phyloP scores from a whole-genome alignment of 92 coral and sea anemone species.

The Parazoanthus atlanticus region DNA sequence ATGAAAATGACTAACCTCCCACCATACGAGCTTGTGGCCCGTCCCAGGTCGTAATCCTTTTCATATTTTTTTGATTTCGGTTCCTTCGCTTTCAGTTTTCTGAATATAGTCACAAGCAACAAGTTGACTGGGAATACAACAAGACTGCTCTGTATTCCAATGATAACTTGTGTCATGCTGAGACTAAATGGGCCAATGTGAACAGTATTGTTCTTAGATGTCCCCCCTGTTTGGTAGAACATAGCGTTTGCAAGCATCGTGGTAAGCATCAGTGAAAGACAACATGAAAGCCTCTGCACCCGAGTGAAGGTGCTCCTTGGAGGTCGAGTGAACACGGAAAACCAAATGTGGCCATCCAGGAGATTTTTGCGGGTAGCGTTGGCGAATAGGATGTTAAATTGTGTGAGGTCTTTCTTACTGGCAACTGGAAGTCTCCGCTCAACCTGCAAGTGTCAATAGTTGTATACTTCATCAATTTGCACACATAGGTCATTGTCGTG shows the following conservation, averaged over 20 bases:
- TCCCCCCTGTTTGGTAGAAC: constrained; percentile 81
- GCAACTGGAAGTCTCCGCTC: constrained; percentile 61
- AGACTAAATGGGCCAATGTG: constrained; percentile 81
- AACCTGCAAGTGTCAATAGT: not conserved
- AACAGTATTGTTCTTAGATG: constrained; percentile 56
- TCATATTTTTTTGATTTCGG: constrained; percentile 59
- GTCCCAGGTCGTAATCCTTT: constrained; percentile 41
- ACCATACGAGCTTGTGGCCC: not conserved
- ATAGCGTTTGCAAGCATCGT: constrained; percentile 92
- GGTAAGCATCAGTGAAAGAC: constrained; percentile 75
- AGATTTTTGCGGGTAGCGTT: constrained; percentile 92
- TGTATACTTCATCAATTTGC: no score
- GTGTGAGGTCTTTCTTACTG: constrained; percentile 75
- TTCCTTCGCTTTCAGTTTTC: constrained; percentile 83
- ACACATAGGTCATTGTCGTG: not conserved
- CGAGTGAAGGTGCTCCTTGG: constrained; percentile 92
- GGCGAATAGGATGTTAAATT: constrained; percentile 83
- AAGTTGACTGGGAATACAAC: constrained; percentile 87
- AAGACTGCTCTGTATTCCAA: constrained; percentile 83
- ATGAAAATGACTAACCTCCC: not conserved
- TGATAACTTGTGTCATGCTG: constrained; percentile 74
- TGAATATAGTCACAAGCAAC: constrained; percentile 82
- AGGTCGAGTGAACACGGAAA: constrained; percentile 92
- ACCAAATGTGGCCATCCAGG: constrained; percentile 92
- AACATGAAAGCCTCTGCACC: constrained; percentile 91